Evolutionary conservation across 2,113 vertebrate species (phyloP).

Genomic region (Proteles cristata): DNA sequence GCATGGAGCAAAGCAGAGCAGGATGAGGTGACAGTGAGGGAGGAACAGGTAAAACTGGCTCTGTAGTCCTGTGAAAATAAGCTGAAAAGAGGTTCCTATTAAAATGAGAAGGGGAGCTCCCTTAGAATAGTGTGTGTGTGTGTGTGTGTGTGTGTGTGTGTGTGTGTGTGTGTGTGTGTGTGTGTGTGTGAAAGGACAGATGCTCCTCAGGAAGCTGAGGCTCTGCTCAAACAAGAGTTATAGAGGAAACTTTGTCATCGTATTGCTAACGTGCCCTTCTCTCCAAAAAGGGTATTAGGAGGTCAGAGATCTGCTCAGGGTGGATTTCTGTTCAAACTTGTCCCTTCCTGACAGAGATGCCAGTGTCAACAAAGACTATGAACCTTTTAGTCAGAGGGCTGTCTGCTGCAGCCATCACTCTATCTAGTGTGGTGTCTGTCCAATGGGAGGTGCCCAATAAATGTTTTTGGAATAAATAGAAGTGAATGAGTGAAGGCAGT

Average conservation of each 20-base stretch:
- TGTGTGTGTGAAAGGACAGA: neutral
- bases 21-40: neutral
- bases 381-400: neutral
- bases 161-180: no score
- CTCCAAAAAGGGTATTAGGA: neutral
- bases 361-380: neutral
- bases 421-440: neutral
- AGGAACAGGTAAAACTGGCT: neutral
- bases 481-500: neutral
- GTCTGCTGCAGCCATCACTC: neutral
- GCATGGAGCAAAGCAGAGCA: neutral
- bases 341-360: neutral
- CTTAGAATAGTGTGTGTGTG: neutral
- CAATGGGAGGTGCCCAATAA: neutral
- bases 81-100: neutral
- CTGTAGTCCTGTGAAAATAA: neutral
- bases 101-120: neutral
- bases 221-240: neutral
- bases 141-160: no score
- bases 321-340: neutral
- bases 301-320: neutral
- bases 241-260: neutral
- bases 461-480: constrained; percentile 18
- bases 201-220: neutral
- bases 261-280: neutral